phyloP scores from a whole-genome alignment of 1,140 invertebrate genomes.

The Zaprionus gabonicus region DNA sequence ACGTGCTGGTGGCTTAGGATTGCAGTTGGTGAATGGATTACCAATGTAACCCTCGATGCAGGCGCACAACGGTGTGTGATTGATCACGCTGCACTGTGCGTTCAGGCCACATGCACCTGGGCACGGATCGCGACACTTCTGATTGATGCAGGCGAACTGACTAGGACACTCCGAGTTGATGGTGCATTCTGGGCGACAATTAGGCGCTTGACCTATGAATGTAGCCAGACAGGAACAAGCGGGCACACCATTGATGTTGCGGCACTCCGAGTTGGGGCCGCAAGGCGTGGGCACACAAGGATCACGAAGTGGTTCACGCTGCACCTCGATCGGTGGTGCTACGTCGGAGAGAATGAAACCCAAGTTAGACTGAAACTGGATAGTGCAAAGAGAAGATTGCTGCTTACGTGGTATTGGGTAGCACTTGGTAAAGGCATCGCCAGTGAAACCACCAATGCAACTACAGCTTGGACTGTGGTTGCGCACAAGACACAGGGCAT shows the following conservation, averaged over 20 bases:
- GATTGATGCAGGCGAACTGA: conserved; percentile 91
- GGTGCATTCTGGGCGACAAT: conserved; percentile 92
- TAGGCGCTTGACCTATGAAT: conserved; percentile 92
- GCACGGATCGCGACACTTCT: conserved; percentile 93
- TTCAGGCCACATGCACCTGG: conserved; percentile 92
- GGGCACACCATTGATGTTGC: conserved; percentile 88
- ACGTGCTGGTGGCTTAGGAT: conserved; percentile 85
- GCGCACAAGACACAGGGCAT: conserved; percentile 89
- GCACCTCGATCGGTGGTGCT: conserved; percentile 88
- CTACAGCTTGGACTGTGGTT: conserved; percentile 91
- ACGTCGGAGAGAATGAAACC: conserved; percentile 71
- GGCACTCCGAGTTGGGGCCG: conserved; percentile 92
- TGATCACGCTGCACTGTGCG: conserved; percentile 90
- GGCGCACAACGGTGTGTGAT: conserved; percentile 87
- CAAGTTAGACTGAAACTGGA: not conserved
- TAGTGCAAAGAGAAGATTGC: not conserved
- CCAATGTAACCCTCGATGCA: conserved; percentile 89
- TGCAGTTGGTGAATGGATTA: conserved; percentile 89
- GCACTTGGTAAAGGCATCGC: conserved; percentile 89
- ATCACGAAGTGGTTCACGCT: conserved; percentile 86
- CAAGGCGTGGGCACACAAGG: conserved; percentile 92
- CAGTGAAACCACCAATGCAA: conserved; percentile 87
- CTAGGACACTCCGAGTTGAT: conserved; percentile 93
- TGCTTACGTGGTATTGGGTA: conserved; percentile 87
- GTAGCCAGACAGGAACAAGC: conserved; percentile 91